Base-by-base conservation (phyloP, 2,888 invertebrate genomes). In the Stenodera caucasica region DNA sequence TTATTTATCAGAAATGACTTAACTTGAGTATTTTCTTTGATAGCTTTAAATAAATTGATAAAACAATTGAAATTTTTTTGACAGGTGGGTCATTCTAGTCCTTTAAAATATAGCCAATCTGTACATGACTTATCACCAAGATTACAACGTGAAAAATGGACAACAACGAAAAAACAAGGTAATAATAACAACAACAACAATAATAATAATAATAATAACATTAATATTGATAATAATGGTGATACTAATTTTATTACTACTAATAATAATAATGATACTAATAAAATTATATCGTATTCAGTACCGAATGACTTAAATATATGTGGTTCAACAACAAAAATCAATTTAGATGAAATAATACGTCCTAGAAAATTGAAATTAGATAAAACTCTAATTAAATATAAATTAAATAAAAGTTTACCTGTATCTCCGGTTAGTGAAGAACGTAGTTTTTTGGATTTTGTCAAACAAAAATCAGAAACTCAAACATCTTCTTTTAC, bases 361-460 rank as follows among this genome's bases (percentile, higher is more conserved):
- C 71, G 76, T 33, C 80, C 80, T 2, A 69, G 80, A 54, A 78
- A 80, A 61, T 69, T 80, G 40, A 72, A 77, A 60, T 55, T 80
- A 45, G 78, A 80, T 61, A 79, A 78, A 65, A 78, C 77, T 15
- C 66, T 81, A 72, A 69, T 73, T 57, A 77, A 80, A 67, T 80
- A 77, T 65, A 80, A 81, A 63, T 65, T 77, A 68, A 76, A 90
- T 66, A 90, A 91, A 71, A 91, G 91, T 4, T 87, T 92, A 67
- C 92, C 92, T 0, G 91, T 92, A 0, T 91, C 91, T 0, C 92
- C 92, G 0, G 91, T 92, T 0, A 90, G 88, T 55, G 92, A 92
- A 74, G 91, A 92, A 72, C 76, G 79, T 29, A 75, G 77, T 55
- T 77, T 80, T 66, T 72, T 78, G 0, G 81, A 81, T 70, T 80